Conservation (phyloP, 2,888 invertebrate genomes). For the Sturmia bella region DNA sequence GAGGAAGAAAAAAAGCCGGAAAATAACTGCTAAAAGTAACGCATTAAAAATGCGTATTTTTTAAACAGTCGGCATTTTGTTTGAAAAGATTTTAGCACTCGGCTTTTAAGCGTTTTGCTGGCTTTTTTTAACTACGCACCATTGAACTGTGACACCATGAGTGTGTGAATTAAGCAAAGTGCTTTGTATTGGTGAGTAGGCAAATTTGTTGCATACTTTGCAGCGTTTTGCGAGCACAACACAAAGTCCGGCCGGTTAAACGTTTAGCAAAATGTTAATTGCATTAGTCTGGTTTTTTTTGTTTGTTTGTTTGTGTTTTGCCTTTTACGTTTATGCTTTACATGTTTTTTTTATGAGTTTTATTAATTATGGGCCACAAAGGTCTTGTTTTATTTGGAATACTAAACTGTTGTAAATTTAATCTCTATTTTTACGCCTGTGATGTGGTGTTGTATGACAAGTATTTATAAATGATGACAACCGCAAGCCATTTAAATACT, state of each 20-base stretch:
- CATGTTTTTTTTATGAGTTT: constrained; percentile 18
- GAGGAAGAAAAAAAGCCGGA: not conserved
- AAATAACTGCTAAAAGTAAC: constrained; percentile 13
- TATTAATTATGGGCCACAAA: constrained; percentile 66
- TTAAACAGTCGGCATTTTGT: constrained; percentile 36
- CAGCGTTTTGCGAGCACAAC: not conserved
- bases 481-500: not conserved
- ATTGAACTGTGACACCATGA: constrained; percentile 66
- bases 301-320: not conserved
- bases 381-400: constrained; percentile 59
- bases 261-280: constrained; percentile 65
- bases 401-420: constrained; percentile 33
- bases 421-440: constrained; percentile 27
- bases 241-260: constrained; percentile 10
- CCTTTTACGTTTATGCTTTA: not conserved
- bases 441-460: constrained; percentile 59
- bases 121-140: constrained; percentile 59
- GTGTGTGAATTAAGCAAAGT: constrained; percentile 55
- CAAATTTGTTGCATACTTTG: constrained; percentile 18
- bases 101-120: constrained; percentile 52
- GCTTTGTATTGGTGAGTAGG: not conserved
- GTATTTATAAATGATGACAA: constrained; percentile 30
- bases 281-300: constrained; percentile 66
- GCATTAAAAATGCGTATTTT: constrained; percentile 50
- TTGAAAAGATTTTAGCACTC: constrained; percentile 60